phyloP scores from a whole-genome alignment of 2,888 invertebrate genomes.

The Cheilosia variabilis region DNA sequence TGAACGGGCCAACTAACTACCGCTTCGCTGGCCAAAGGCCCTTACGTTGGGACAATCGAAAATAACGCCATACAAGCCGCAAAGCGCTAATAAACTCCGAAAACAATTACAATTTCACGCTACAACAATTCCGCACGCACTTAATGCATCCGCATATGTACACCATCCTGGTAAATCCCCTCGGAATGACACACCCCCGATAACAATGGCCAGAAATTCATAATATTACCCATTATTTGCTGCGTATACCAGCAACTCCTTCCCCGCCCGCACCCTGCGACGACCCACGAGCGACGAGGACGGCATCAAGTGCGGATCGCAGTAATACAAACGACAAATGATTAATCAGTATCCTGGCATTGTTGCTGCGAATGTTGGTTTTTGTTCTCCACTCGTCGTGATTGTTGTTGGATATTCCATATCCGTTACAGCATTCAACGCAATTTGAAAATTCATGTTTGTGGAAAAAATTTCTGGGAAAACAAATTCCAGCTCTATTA shows the following conservation, averaged over 20 bases:
- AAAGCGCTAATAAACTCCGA: constrained; percentile 42
- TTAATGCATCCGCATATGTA: constrained; percentile 8
- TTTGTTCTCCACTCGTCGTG: constrained; percentile 53
- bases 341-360: constrained; percentile 69
- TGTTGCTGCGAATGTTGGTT: constrained; percentile 57
- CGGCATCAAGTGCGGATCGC: constrained; percentile 26
- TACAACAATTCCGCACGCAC: constrained; percentile 42
- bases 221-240: constrained; percentile 63
- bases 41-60: constrained; percentile 18
- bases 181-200: constrained; percentile 31
- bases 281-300: not conserved
- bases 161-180: constrained; percentile 14
- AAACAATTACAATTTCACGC: constrained; percentile 52
- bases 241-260: constrained; percentile 32
- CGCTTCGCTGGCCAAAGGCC: constrained; percentile 6
- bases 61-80: constrained; percentile 13
- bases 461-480: constrained; percentile 67
- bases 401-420: constrained; percentile 46
- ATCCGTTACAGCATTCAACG: constrained; percentile 32
- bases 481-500: constrained; percentile 70
- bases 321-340: constrained; percentile 64
- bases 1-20: not conserved
- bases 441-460: constrained; percentile 68
- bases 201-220: constrained; percentile 67
- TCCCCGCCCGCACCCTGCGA: not conserved